Evolutionary conservation across 2,797 vertebrate genomes (phyloP), one percentile per base, ranked within the genome.

Genomic region (Pristis pectinata): DNA sequence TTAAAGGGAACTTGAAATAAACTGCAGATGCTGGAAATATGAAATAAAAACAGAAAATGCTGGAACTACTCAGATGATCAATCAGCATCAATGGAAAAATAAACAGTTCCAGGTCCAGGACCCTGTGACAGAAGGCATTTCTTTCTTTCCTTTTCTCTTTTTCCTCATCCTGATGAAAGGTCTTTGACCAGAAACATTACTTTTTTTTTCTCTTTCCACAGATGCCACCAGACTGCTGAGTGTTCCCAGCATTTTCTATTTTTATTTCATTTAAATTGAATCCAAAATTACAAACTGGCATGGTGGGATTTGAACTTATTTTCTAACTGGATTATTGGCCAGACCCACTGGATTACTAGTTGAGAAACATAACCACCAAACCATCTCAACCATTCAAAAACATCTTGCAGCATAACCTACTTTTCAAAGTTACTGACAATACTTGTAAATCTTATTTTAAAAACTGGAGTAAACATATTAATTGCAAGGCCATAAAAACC

Each of bases 381-480:
- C 77, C 37, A 41, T 34, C 34, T 15, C n/a, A 79, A 15, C 77
- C 77, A 91, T 37, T 41, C 56, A 37, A 91, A 91, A 91, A 64
- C 24, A 17, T 34, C 30, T 61, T 19, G n/a, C 5, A 2, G n/a
- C n/a, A 37, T 9, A 64, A 64, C 53, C 41, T 44, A 79, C 34
- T 59, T 17, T 87, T 87, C 53, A 59, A 34, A 11, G 27, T 87
- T 64, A 64, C 59, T 91, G 59, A 22, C 8, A 61, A 64, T 64
- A 64, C 87, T 41, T 91, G 59, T 87, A 64, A 64, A 64, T 37
- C 87, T 37, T n/a, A 91, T 91, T 91, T 89, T 64, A 37, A 91
- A 91, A 91, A 22, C n/a, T 91, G 59, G 59, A 91, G 9, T 37
- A 64, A 64, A 91, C 91, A 64, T 61, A 91, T 64, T 64, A 87